Evolutionary conservation across 2,113 vertebrate species (phyloP).

Genomic region (Pionites leucogaster): DNA sequence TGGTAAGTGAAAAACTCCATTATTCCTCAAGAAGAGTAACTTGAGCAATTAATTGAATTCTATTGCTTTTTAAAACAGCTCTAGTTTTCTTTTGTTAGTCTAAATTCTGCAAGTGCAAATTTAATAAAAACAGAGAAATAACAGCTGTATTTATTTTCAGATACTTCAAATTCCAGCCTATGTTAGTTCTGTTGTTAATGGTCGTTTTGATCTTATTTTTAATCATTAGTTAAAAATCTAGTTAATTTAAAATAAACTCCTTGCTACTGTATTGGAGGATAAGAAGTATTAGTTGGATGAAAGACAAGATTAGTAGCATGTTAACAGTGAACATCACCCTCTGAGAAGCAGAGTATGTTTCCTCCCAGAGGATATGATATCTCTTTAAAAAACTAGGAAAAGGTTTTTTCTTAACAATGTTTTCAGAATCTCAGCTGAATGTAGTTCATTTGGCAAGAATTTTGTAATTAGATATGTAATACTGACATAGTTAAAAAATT

Average conservation of each 20-base stretch:
- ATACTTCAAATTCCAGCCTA: not conserved
- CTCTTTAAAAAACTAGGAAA: not conserved
- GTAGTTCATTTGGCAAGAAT: not conserved
- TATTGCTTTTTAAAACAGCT: constrained; percentile 24
- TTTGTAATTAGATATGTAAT: not conserved
- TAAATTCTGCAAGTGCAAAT: constrained; percentile 3
- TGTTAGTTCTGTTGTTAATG: not conserved
- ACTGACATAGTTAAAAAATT: not conserved
- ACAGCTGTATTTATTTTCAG: not conserved
- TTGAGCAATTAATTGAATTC: constrained; percentile 13
- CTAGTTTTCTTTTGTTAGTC: constrained; percentile 7
- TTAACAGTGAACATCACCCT: not conserved
- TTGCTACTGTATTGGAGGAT: not conserved
- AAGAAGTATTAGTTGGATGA: not conserved
- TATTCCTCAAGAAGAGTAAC: constrained; percentile 56
- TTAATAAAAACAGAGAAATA: not conserved
- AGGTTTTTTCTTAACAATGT: not conserved
- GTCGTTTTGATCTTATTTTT: not conserved
- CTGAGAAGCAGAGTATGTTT: not conserved
- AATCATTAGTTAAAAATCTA: not conserved
- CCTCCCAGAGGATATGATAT: not conserved
- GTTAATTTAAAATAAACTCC: not conserved
- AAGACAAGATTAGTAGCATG: not conserved
- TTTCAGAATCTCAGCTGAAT: not conserved
- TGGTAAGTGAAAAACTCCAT: constrained; percentile 83